Base-by-base conservation (phyloP, 1,140 invertebrate genomes). In the Lucilia sericata region DNA sequence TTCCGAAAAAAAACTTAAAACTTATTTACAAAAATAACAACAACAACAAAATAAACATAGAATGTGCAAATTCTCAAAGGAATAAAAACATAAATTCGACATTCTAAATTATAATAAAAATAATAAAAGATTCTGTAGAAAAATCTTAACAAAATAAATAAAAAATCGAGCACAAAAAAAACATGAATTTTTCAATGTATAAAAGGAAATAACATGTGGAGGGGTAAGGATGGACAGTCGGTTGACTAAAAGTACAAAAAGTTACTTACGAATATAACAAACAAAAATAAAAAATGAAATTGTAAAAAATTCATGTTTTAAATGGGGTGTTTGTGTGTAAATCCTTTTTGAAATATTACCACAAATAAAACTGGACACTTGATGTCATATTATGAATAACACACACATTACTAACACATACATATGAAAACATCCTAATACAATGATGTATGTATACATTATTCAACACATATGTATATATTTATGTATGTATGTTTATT, bases 1-100 rank as follows among this genome's bases (percentile, higher is more conserved):
- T 30, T n/a, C n/a, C n/a, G n/a, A 25, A 36, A 36, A 36, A 36
- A 65, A 65, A 34, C 51, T 60, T 19, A 82, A 42, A 82, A 34
- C 19, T 30, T 60, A 82, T 70, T 82, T 25, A 70, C 81, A 42
- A 42, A 42, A 42, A 42, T 42, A 42, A 42, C 42, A 42, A 42
- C 36, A 36, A 36, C 42, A 42, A 10, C 42, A 42, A 55, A 82
- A 49, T 36, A 80, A 80, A 80, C 76, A 80, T 80, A 75, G 34
- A 74, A 82, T 82, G 82, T 65, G 82, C 82, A 74, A 82, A 82
- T 82, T 82, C 82, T 74, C 82, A 70, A 83, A 74, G 82, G 82
- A 83, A n/a, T 75, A 82, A 82, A 65, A 36, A 82, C 5, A 82
- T 76, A 42, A 76, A 76, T 76, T 74, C 19, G 10, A 74, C n/a